phyloP scores from a whole-genome alignment of 2,888 invertebrate genomes.

The Folsomia candida region DNA sequence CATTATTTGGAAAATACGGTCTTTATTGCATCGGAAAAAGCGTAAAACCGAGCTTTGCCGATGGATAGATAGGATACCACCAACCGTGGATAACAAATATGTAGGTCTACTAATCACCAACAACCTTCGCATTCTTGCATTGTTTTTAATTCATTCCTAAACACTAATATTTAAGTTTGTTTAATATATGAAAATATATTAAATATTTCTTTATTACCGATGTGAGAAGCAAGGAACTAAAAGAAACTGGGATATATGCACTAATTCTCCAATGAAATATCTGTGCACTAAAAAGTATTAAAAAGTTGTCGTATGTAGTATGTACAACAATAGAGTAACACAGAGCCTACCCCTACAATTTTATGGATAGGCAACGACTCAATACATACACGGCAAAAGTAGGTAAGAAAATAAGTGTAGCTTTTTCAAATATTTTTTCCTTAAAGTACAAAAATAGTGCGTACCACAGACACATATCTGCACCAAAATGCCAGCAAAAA shows the following conservation, averaged over 20 bases:
- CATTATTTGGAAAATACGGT: slow-evolving; percentile 52
- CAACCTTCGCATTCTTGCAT: neutral
- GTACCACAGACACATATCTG: neutral
- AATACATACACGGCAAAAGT: neutral
- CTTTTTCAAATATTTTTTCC: slow-evolving; percentile 1
- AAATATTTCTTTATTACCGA: too few species aligned
- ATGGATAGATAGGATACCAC: slow-evolving; percentile 41
- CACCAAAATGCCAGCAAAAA: neutral
- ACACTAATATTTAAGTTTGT: too few species aligned
- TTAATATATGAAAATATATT: too few species aligned
- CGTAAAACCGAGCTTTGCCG: slow-evolving; percentile 37
- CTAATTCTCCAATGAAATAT: too few species aligned
- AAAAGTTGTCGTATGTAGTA: too few species aligned
- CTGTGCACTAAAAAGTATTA: too few species aligned
- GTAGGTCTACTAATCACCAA: neutral
- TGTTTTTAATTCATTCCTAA: neutral
- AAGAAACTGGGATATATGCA: too few species aligned
- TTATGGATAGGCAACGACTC: neutral
- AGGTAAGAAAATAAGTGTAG: neutral
- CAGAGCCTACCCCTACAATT: slow-evolving; percentile 2
- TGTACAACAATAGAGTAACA: neutral
- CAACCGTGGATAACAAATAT: too few species aligned
- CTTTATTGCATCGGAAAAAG: slow-evolving; percentile 49
- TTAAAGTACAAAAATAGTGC: neutral
- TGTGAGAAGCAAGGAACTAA: too few species aligned